phyloP scores from a whole-genome alignment of 2,797 vertebrate genomes.

The Denticeps clupeoides region DNA sequence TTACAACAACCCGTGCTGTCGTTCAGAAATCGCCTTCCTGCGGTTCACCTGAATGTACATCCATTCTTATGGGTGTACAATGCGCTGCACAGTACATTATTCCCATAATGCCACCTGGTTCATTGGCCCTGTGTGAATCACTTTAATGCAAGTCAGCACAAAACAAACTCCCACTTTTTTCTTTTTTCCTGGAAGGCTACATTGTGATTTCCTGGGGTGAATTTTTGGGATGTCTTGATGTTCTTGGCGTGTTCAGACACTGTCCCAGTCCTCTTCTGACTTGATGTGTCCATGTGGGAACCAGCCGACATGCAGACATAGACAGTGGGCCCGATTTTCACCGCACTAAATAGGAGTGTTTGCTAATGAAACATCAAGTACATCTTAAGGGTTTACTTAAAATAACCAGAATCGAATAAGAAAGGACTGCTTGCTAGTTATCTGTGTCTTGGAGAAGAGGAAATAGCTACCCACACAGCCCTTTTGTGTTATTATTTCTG shows the following conservation, averaged over 20 bases:
- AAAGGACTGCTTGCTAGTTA: no score
- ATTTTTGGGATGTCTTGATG: slow-evolving; percentile 50
- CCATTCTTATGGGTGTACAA: slow-evolving; percentile 3
- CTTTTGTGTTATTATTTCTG: no score
- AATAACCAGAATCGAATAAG: no score
- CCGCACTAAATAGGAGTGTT: no score
- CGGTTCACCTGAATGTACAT: slow-evolving; percentile 3
- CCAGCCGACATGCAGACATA: background rate
- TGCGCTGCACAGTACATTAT: background rate
- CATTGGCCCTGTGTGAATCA: slow-evolving; percentile 21
- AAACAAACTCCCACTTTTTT: slow-evolving; percentile 25
- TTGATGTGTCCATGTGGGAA: slow-evolving; percentile 17
- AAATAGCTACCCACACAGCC: no score
- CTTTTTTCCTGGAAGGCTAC: slow-evolving; percentile 31
- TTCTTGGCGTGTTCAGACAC: slow-evolving; percentile 41
- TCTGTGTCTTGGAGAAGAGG: no score
- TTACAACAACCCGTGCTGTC: no score
- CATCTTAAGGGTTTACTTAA: no score
- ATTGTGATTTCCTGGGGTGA: slow-evolving; percentile 42
- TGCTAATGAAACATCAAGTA: no score
- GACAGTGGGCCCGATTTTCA: no score
- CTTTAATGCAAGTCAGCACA: slow-evolving; percentile 45
- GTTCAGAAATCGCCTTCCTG: background rate
- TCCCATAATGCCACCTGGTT: background rate
- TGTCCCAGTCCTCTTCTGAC: slow-evolving; percentile 10